These are phyloP conservation scores for Drosophila helvetica DNA, from an alignment of 2,888 invertebrate species.

Conservation along the genomic window DNA sequence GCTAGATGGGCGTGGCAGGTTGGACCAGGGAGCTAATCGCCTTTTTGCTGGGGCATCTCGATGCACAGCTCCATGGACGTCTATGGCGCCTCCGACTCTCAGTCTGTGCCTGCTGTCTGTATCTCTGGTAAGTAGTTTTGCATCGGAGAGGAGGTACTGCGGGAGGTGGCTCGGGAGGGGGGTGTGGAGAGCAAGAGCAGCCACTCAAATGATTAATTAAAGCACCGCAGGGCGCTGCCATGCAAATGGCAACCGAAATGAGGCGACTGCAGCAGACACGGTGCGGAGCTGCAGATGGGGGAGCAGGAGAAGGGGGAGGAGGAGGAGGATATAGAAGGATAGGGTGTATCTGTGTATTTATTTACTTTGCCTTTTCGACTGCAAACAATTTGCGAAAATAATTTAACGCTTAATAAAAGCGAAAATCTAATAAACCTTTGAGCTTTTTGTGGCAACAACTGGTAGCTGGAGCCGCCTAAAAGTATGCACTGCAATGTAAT, in stretches of 20 bases:
- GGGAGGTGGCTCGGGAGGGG: no score
- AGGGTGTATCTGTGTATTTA: slow-evolving; percentile 49
- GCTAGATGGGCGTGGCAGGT: slow-evolving; percentile 56
- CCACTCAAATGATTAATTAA: slow-evolving; percentile 76
- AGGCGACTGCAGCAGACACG: slow-evolving; percentile 55
- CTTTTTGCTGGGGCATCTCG: slow-evolving; percentile 58
- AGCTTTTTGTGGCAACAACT: slow-evolving; percentile 73
- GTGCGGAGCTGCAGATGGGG: neutral
- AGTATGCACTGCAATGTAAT: slow-evolving; percentile 72
- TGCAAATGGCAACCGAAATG: slow-evolving; percentile 77
- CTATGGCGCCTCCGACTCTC: slow-evolving; percentile 5
- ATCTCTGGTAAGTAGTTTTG: slow-evolving; percentile 64
- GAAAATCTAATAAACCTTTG: slow-evolving; percentile 78
- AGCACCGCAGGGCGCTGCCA: slow-evolving; percentile 65
- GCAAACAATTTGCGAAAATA: slow-evolving; percentile 77
- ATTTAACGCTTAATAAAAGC: slow-evolving; percentile 79
- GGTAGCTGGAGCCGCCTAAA: slow-evolving; percentile 50
- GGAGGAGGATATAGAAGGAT: no score
- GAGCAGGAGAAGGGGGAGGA: neutral
- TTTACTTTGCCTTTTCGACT: slow-evolving; percentile 67
- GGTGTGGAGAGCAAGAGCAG: slow-evolving; percentile 31
- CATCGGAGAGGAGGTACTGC: slow-evolving; percentile 30
- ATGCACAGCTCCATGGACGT: slow-evolving; percentile 28
- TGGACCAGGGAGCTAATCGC: slow-evolving; percentile 65
- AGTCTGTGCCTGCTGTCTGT: slow-evolving; percentile 20